phyloP scores from a whole-genome alignment of 2,888 invertebrate genomes.

The Callinectes sapidus region DNA sequence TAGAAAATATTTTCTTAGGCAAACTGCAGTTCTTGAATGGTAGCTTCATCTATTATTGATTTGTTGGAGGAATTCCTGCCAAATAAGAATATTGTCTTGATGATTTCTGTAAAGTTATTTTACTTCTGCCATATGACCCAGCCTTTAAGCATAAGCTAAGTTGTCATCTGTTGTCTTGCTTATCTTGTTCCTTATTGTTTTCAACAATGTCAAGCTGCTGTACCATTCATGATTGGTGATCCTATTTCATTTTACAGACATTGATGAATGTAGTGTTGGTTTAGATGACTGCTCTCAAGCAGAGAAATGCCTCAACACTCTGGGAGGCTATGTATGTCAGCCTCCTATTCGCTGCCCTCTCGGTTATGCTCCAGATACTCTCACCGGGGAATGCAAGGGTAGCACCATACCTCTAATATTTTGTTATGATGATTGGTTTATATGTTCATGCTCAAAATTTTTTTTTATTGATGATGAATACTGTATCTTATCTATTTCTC shows the following conservation, averaged over 20 bases:
- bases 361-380: slow-evolving; percentile 73
- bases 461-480: no score
- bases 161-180: background rate
- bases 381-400: slow-evolving; percentile 65
- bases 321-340: slow-evolving; percentile 76
- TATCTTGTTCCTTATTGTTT: background rate
- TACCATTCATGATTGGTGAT: background rate
- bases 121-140: background rate
- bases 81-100: no score
- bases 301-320: slow-evolving; percentile 84
- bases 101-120: no score
- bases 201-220: background rate
- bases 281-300: slow-evolving; percentile 59
- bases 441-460: no score
- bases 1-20: no score
- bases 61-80: no score
- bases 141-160: background rate
- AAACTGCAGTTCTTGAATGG: no score
- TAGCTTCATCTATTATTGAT: no score
- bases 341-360: slow-evolving; percentile 74
- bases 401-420: background rate
- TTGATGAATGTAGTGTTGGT: slow-evolving; percentile 63
- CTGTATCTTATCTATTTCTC: no score
- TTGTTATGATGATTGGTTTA: no score
- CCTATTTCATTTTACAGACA: slow-evolving; percentile 51